A percentile compares a stretch with the other conserved stretches of the same genome.
These are phyloP conservation scores for Berghia stephanieae DNA, from an alignment of 1,140 invertebrate genomes.

Conservation along the genomic window DNA sequence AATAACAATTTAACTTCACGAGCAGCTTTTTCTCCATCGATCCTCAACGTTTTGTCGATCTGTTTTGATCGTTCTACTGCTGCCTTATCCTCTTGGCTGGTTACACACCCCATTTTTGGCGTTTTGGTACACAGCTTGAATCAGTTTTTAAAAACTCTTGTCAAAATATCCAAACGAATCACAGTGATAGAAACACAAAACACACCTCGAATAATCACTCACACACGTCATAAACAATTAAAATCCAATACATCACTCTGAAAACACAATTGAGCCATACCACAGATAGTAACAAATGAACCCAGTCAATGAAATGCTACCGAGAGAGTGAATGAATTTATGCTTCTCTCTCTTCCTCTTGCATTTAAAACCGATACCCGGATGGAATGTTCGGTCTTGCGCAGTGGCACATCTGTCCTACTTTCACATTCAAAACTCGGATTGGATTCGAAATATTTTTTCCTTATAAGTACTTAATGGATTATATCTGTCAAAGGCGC, in stretches of 20 bases:
- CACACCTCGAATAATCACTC: constrained; percentile 11
- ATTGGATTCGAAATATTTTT: background rate
- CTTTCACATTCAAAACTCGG: background rate
- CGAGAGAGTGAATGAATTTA: too few relatives aligned
- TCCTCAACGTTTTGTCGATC: constrained; percentile 85
- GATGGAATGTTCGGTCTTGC: constrained; percentile 32
- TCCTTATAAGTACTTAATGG: too few relatives aligned
- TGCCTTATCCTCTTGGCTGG: constrained; percentile 55
- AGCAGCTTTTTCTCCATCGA: constrained; percentile 84
- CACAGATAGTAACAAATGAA: background rate
- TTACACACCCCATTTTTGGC: constrained; percentile 56
- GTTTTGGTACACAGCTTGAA: constrained; percentile 27
- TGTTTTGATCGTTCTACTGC: constrained; percentile 78
- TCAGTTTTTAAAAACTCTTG: background rate
- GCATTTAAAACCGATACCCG: constrained; percentile 40
- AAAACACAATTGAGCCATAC: background rate
- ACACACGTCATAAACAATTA: constrained; percentile 13
- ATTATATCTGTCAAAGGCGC: background rate
- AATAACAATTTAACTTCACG: constrained; percentile 89
- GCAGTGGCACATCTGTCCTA: constrained; percentile 15
- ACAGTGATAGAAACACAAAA: constrained; percentile 13
- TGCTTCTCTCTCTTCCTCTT: constrained; percentile 26
- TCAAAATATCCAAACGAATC: constrained; percentile 2
- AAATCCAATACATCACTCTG: constrained; percentile 5
- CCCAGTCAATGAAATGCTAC: background rate